phyloP scores from a whole-genome alignment of 2,888 invertebrate genomes.

The Pachymerium ferrugineum region DNA sequence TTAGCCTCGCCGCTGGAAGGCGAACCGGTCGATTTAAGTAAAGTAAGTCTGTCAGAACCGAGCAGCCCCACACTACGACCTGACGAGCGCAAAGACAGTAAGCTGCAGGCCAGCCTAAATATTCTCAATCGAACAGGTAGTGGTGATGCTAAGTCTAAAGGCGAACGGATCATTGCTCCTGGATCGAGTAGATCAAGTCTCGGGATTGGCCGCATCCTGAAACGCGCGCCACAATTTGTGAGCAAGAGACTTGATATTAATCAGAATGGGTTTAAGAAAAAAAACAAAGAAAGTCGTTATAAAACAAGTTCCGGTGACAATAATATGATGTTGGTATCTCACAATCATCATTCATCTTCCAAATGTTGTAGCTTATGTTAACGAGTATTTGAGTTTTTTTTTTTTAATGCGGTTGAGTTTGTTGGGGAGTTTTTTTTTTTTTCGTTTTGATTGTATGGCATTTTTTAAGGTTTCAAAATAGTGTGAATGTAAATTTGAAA shows the following conservation, averaged over 20 bases:
- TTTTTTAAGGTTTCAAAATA: too few species aligned
- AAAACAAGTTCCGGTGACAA: background rate
- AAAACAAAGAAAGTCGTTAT: conserved; percentile 30
- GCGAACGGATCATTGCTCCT: conserved; percentile 20
- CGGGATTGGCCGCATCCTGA: conserved; percentile 9
- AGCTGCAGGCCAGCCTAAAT: conserved; percentile 30
- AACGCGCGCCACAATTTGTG: conserved; percentile 18
- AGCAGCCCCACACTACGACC: conserved; percentile 9
- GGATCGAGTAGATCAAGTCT: background rate
- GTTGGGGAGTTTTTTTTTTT: background rate
- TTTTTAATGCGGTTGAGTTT: background rate
- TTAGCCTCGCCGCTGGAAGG: background rate
- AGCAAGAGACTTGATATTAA: conserved; percentile 39
- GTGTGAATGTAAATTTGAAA: too few species aligned
- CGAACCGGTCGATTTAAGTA: background rate
- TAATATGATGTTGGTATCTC: conserved; percentile 37
- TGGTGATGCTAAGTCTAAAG: background rate
- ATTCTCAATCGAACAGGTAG: conserved; percentile 23
- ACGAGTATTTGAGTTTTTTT: conserved; percentile 37
- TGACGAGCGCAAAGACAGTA: conserved; percentile 4
- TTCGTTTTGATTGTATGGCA: too few species aligned
- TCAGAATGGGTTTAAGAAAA: conserved; percentile 39
- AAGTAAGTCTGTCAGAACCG: conserved; percentile 28
- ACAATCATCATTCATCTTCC: conserved; percentile 54
- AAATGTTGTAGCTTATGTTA: conserved; percentile 59